Conservation (phyloP, 2,888 invertebrate species). For the Antheraea assamensis region DNA sequence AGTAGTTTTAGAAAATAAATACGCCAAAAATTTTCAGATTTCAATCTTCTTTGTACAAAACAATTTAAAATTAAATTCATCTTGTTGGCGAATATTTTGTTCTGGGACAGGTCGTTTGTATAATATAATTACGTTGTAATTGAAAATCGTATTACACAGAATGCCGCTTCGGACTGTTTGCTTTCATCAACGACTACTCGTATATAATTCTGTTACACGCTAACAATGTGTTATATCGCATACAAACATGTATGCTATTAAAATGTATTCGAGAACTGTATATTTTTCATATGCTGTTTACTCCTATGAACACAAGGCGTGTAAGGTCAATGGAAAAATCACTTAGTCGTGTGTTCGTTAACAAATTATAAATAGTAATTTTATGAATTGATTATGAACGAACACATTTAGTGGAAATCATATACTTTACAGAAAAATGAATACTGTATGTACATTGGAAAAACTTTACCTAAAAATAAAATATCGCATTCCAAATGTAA, state of each 20-base stretch:
- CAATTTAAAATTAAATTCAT: background rate
- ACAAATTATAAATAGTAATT: too few species aligned
- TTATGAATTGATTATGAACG: too few species aligned
- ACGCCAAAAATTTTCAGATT: background rate
- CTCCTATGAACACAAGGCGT: background rate
- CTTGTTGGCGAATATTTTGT: slow-evolving; percentile 1
- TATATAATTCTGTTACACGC: slow-evolving; percentile 40
- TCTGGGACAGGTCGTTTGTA: slow-evolving; percentile 41
- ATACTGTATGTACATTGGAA: too few species aligned
- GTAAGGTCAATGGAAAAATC: too few species aligned
- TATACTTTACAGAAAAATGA: too few species aligned
- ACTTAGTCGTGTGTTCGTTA: too few species aligned
- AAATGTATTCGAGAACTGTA: background rate
- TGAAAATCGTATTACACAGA: slow-evolving; percentile 60
- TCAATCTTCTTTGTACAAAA: background rate
- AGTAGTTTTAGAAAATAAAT: too few species aligned
- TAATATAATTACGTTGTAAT: slow-evolving; percentile 49
- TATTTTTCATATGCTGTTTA: background rate
- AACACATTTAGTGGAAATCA: too few species aligned
- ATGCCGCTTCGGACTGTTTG: slow-evolving; percentile 47
- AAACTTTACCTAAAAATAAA: too few species aligned
- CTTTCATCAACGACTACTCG: slow-evolving; percentile 50
- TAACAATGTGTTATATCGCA: slow-evolving; percentile 21
- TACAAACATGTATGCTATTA: background rate
- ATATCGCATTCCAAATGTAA: too few species aligned